Conservation (phyloP, 2,797 vertebrate species). For the Crocidura indochinensis region DNA sequence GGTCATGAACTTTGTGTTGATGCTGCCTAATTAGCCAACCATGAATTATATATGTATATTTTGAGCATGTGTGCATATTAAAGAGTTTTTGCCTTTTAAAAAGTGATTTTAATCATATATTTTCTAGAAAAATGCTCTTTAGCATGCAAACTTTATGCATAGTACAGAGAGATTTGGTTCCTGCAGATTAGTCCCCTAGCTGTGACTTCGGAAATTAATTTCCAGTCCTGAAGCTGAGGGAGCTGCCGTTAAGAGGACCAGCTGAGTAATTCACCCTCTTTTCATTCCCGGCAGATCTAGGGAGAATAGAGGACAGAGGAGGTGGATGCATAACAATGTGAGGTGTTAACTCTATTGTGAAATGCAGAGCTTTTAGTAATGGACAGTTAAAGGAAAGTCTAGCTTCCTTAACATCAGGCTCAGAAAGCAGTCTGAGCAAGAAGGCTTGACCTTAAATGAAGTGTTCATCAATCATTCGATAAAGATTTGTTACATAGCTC, state of each 20-base stretch:
- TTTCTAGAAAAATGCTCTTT: conserved; percentile 9
- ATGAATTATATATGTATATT: no score
- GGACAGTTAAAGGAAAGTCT: conserved; percentile 14
- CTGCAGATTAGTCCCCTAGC: not conserved
- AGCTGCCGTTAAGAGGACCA: conserved; percentile 8
- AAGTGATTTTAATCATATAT: conserved; percentile 26
- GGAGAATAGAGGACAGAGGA: conserved; percentile 12
- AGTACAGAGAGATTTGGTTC: conserved; percentile 3
- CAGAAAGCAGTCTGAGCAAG: conserved; percentile 27
- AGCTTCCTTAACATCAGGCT: not conserved
- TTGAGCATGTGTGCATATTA: no score
- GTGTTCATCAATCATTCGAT: conserved; percentile 28
- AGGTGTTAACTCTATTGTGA: not conserved
- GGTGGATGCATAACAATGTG: not conserved
- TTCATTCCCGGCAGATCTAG: conserved; percentile 3
- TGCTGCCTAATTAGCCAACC: no score
- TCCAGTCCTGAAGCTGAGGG: conserved; percentile 4
- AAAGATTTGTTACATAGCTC: not conserved
- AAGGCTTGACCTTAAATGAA: conserved; percentile 11
- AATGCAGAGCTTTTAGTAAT: not conserved
- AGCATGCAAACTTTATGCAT: not conserved
- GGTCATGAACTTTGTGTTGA: no score
- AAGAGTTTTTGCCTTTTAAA: no score
- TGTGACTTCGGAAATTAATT: conserved; percentile 18
- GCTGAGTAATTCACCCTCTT: conserved; percentile 24